Evolutionary conservation across 2,888 invertebrate species (phyloP), one percentile per base, ranked within the genome.

Genomic region (Trachelus troglodyta): DNA sequence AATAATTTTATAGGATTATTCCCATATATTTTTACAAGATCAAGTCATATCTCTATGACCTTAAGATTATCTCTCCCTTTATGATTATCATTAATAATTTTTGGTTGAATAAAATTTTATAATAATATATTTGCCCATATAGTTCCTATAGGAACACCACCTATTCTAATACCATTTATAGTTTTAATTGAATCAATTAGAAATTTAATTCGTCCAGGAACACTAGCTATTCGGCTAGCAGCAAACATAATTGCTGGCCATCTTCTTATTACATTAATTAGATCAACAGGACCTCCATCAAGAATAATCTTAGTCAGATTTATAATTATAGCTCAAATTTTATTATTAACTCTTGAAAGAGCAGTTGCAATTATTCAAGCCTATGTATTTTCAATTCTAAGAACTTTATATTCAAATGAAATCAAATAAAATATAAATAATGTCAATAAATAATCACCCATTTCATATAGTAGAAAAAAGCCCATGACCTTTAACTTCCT

Each of bases 181-280:
- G 95, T 96, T 9, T 90, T 94, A 91, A 95, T 95, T 93, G 95
- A 96, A 94, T 93, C 94, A 68, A 94, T 95, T 92, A 96, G 95
- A 86, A 95, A 95, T 92, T 85, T 95, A 83, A 95, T 95, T 91
- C 95, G 95, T 15, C 95, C 95, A 0, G 92, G 93, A 90, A 95
- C 95, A 3, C 91, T 96, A 92, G 94, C 94, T 0, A 93, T 96
- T 79, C 95, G 95, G 82, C 88, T 96, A 92, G 93, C 94, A 6
- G 95, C 95, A n/a, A 96, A 96, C 93, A 95, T 96, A 94, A 95
- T 95, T 93, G 95, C 95, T 1, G 95, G 95, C 0, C 95, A 96
- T 90, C 88, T 96, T 91, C 84, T 95, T 88, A 90, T 95, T 93
- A 94, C 94, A 1, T 84, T 95, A 85, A 86, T 95, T 87, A 93